phyloP scores from a whole-genome alignment of 2,888 invertebrate genomes.

The Geotrupes spiniger region DNA sequence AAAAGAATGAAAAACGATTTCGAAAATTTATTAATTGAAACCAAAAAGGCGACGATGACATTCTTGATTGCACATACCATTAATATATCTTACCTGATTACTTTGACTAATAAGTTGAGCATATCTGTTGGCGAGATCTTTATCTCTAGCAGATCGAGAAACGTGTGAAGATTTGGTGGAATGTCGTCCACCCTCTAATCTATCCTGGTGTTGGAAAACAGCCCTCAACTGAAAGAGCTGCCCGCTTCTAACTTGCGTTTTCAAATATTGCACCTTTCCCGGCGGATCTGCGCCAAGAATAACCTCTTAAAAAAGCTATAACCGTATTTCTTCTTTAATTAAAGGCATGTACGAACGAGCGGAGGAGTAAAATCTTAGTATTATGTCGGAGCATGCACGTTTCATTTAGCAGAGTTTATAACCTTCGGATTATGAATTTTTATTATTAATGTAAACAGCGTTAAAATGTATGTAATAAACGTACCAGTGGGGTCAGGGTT shows the following conservation, averaged over 20 bases:
- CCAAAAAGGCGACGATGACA: too few relatives aligned
- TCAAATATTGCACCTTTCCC: slow-evolving; percentile 57
- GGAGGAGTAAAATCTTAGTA: too few relatives aligned
- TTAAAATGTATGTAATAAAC: slow-evolving; percentile 19
- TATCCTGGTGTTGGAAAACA: slow-evolving; percentile 71
- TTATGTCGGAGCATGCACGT: too few relatives aligned
- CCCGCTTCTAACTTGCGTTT: slow-evolving; percentile 69
- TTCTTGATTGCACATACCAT: too few relatives aligned
- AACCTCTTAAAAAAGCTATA: slow-evolving; percentile 3
- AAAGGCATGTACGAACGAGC: too few relatives aligned
- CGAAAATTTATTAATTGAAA: too few relatives aligned
- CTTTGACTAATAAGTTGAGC: slow-evolving; percentile 72
- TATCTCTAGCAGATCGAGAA: slow-evolving; percentile 48
- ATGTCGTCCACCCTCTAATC: slow-evolving; percentile 35
- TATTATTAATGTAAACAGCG: slow-evolving; percentile 7
- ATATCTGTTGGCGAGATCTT: slow-evolving; percentile 56
- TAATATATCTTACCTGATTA: slow-evolving; percentile 59
- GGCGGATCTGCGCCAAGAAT: slow-evolving; percentile 33
- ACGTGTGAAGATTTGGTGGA: slow-evolving; percentile 38
- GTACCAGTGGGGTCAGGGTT: slow-evolving; percentile 42
- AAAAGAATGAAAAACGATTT: too few relatives aligned
- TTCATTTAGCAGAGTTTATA: too few relatives aligned
- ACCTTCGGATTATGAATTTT: slow-evolving; percentile 4
- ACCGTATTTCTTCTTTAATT: too few relatives aligned
- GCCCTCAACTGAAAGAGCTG: slow-evolving; percentile 71